Base-by-base conservation (phyloP, 2,113 vertebrate genomes). In the Calypte anna region DNA sequence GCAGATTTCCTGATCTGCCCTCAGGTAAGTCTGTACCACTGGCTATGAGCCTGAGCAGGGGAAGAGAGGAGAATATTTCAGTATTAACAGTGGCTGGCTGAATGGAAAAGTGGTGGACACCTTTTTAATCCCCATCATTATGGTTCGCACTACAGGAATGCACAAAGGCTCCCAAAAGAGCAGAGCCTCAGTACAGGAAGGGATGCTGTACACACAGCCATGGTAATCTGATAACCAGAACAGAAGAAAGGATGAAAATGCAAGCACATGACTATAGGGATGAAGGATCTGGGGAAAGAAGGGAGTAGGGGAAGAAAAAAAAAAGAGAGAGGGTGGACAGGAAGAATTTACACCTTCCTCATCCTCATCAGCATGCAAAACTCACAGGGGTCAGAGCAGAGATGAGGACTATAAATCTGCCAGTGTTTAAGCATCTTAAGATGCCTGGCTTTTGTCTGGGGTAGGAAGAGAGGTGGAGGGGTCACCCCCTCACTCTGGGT, bases 401-500 rank as follows among this genome's bases (percentile, higher is more conserved):
- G 68, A 87, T 36, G 72, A 72, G 64, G 75, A 79, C 83, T 95
- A 70, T 91, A 95, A 95, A 94, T 85, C 93, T 88, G 64, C 53
- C 88, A 77, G 13, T 75, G 79, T 80, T 87, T 68, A 94, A 92
- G 82, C 88, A 94, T 96, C 88, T 96, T 88, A 93, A 91, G 78
- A 80, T 82, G 92, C 75, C 82, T 94, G 88, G 86, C 91, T 96
- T 96, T 96, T 96, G 92, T 96, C 64, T 86, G 61, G 83, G 18
- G 69, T 90, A 95, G 86, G 82, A 92, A 90, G 68, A 85, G 88
- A 88, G 86, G 85, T 86, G 79, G 87, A 90, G 63, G 75, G 94
- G 94, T 96, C 85, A 96, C 43, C 86, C 75, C 44, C 30, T 90
- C 68, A 15, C 91, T 88, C 79, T 48, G 79, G 59, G 85, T 68